A percentile compares a stretch with the other conserved stretches of the same genome.
phyloP scores from a whole-genome alignment of 1,140 invertebrate species.

The Drosophila cardini region DNA sequence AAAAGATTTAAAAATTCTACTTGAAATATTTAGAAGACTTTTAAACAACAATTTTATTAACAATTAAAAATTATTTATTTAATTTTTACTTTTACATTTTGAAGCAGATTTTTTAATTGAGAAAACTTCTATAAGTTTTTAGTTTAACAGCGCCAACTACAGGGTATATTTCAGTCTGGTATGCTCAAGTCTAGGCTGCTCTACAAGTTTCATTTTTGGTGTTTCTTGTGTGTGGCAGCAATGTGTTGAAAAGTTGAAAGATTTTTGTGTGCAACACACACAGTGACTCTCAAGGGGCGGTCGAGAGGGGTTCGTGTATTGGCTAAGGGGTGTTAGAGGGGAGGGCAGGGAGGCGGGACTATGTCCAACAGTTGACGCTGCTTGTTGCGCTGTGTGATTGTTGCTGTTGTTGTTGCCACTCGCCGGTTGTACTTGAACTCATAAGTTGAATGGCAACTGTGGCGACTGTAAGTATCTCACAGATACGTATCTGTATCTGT shows the following conservation, averaged over 20 bases:
- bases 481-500: constrained; percentile 38
- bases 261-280: constrained; percentile 39
- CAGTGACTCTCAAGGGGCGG: background rate
- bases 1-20: too few species aligned
- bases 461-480: constrained; percentile 44
- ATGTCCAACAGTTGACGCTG: constrained; percentile 56
- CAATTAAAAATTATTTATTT: too few species aligned
- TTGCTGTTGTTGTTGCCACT: constrained; percentile 21
- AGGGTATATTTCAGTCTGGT: too few species aligned
- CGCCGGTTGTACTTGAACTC: constrained; percentile 78
- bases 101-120: too few species aligned
- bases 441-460: constrained; percentile 46
- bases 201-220: constrained; percentile 12
- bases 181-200: too few species aligned
- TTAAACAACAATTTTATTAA: too few species aligned
- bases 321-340: background rate
- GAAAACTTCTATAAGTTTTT: too few species aligned
- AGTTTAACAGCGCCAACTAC: too few species aligned
- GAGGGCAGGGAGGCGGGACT: constrained; percentile 1
- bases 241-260: constrained; percentile 67
- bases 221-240: too few species aligned
- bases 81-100: too few species aligned
- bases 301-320: background rate
- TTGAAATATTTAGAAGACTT: too few species aligned
- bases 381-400: constrained; percentile 38